Conservation (phyloP, 2,797 vertebrate genomes). For the Eulemur mongoz region DNA sequence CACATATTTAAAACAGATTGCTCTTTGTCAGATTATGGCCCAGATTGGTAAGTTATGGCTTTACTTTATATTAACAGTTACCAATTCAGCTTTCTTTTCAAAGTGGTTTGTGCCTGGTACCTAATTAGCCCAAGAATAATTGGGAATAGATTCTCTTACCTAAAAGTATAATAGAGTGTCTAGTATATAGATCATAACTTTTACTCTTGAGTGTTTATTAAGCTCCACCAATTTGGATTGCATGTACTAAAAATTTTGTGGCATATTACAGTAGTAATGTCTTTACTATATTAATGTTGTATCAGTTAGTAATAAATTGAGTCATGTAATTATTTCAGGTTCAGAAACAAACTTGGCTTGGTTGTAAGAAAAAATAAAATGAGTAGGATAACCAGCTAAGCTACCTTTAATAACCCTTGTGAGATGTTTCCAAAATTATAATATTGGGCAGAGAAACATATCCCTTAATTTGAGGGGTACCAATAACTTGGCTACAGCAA, state of each 20-base stretch:
- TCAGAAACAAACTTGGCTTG: slow-evolving; percentile 40
- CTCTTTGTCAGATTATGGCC: slow-evolving; percentile 98
- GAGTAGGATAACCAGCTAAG: slow-evolving; percentile 19
- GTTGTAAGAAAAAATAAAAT: slow-evolving; percentile 31
- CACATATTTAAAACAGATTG: slow-evolving; percentile 97
- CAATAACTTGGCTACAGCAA: background rate
- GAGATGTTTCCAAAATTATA: slow-evolving; percentile 33
- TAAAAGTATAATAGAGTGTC: background rate
- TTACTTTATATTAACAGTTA: background rate
- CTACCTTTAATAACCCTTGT: background rate
- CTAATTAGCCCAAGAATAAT: slow-evolving; percentile 4
- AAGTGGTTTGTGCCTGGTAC: background rate
- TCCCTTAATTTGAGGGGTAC: background rate
- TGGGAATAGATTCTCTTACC: slow-evolving; percentile 41
- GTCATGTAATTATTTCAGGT: background rate
- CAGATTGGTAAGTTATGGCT: slow-evolving; percentile 92
- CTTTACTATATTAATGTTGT: background rate
- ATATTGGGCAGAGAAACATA: background rate
- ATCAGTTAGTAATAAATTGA: background rate
- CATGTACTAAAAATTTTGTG: background rate
- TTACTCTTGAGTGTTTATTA: background rate
- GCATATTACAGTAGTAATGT: background rate
- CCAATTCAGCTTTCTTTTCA: background rate
- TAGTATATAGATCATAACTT: background rate
- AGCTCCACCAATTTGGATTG: background rate